phyloP scores from a whole-genome alignment of 2,797 vertebrate species.

The Octomys mimax region DNA sequence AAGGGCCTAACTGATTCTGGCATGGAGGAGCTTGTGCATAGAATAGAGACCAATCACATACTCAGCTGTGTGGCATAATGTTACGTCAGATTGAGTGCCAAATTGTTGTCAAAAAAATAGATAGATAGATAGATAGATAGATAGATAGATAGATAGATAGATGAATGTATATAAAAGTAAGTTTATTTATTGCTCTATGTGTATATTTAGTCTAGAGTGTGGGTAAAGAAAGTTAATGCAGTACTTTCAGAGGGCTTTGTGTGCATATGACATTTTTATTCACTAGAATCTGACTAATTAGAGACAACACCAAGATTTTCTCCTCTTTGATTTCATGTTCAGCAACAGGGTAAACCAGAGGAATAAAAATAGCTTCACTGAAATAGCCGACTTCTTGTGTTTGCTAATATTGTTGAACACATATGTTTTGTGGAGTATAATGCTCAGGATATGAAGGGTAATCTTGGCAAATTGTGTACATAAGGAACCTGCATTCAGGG shows the following conservation, averaged over 20 bases:
- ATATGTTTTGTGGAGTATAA: conserved; percentile 6
- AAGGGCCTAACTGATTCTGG: not conserved
- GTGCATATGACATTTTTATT: not conserved
- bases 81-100: not conserved
- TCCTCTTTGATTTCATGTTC: conserved; percentile 43
- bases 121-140: not conserved
- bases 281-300: conserved; percentile 41
- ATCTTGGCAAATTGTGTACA: not conserved
- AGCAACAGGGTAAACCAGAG: not conserved
- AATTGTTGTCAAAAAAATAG: conserved; percentile 43
- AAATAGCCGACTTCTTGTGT: not conserved
- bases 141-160: not conserved
- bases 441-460: not conserved
- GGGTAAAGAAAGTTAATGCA: conserved; percentile 43
- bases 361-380: not conserved
- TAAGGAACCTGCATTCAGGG: not conserved
- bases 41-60: not conserved
- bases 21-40: not conserved
- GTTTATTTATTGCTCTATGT: not conserved
- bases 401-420: not conserved
- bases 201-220: not conserved
- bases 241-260: not conserved
- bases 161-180: conserved; percentile 11
- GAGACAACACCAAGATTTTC: not conserved
- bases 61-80: not conserved